Evolutionary conservation across 2,113 vertebrate genomes (phyloP).

Genomic region (Heterotis niloticus): DNA sequence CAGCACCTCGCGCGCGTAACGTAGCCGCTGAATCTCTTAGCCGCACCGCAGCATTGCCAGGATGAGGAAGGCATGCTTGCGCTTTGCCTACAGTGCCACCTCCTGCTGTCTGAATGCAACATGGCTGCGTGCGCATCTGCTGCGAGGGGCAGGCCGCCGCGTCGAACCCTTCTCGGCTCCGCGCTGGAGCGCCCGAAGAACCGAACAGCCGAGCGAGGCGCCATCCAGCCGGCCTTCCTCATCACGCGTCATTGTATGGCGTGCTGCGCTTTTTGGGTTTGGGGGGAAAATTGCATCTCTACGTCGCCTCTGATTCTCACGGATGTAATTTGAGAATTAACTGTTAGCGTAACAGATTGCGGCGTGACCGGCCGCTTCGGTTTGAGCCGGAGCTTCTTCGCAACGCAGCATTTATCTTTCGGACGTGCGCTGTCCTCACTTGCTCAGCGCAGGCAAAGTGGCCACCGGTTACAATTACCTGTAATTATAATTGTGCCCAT

Average conservation of each 20-base stretch:
- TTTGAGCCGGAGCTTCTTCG: constrained; percentile 17
- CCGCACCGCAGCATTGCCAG: not conserved
- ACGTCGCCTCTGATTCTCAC: constrained; percentile 18
- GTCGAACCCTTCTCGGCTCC: not conserved
- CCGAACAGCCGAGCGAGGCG: not conserved
- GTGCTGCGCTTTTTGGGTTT: not conserved
- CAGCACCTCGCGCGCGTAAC: not conserved
- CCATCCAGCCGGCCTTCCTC: not conserved
- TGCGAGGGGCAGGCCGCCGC: not conserved
- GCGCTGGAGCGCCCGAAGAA: not conserved
- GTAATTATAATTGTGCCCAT: constrained; percentile 20
- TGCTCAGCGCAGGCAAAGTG: not conserved
- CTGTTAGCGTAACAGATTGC: constrained; percentile 30
- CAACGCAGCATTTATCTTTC: constrained; percentile 17
- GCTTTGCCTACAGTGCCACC: not conserved
- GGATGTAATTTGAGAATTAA: constrained; percentile 26
- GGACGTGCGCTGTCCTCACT: constrained; percentile 13
- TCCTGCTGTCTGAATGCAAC: not conserved
- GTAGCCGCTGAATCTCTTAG: not conserved
- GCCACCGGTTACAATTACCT: constrained; percentile 23
- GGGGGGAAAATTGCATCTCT: constrained; percentile 11
- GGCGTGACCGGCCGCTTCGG: constrained; percentile 20
- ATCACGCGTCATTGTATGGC: not conserved
- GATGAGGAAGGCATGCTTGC: not conserved
- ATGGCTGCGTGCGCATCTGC: not conserved